Evolutionary conservation across 1,140 invertebrate genomes (phyloP).

Genomic region (Drosophila novamexicana): DNA sequence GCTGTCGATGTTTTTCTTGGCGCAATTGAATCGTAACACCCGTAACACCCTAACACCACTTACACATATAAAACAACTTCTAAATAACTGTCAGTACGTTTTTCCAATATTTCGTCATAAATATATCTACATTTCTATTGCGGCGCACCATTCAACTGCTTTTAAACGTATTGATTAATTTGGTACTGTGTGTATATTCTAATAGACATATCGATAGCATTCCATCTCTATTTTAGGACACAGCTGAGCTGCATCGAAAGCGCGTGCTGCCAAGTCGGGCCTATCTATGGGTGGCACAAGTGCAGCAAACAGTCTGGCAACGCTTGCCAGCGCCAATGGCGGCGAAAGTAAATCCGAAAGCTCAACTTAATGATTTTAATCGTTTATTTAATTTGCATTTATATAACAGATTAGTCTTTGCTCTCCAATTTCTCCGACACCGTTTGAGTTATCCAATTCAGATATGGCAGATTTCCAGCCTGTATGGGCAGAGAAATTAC

Average conservation of each 20-base stretch:
- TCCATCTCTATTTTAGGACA: neutral
- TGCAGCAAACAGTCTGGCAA: constrained; percentile 16
- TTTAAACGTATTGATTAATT: too few relatives aligned
- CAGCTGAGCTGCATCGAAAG: constrained; percentile 19
- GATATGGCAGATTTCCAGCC: constrained; percentile 90
- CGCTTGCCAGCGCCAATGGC: neutral
- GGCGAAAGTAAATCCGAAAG: constrained; percentile 26
- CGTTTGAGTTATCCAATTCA: constrained; percentile 89
- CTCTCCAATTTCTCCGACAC: constrained; percentile 85
- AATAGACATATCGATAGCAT: neutral
- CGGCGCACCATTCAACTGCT: too few relatives aligned
- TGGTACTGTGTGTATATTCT: too few relatives aligned
- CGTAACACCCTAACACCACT: too few relatives aligned
- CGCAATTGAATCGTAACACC: neutral
- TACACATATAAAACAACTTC: too few relatives aligned
- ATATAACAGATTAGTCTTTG: constrained; percentile 31
- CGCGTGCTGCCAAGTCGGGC: too few relatives aligned
- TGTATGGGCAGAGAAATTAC: constrained; percentile 93
- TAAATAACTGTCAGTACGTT: too few relatives aligned
- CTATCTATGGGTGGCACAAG: too few relatives aligned
- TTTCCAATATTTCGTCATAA: too few relatives aligned
- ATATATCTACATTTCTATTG: too few relatives aligned
- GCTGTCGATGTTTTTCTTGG: neutral
- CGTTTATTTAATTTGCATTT: constrained; percentile 11
- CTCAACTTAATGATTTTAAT: constrained; percentile 21